Evolutionary conservation across 2,113 vertebrate species (phyloP), one percentile per base, ranked within the genome.

Genomic region (Heterochromis multidens): DNA sequence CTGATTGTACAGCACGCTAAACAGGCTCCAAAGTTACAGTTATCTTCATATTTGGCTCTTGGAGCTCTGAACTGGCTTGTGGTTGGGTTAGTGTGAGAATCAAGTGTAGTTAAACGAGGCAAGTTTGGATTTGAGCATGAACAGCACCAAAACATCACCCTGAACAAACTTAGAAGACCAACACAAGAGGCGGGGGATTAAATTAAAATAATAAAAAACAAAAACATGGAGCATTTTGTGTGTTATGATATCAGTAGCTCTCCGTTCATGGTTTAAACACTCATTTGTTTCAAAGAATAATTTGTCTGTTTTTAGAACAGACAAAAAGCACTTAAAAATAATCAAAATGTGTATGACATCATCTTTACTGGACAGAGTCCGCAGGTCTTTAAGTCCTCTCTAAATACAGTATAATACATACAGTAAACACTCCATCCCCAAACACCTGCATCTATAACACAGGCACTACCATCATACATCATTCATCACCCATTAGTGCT

Each of bases 1-100:
- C 82, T 94, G 94, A 94, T 95, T 95, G 94, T 94, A 93, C 91
- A 86, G 93, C 91, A 94, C 92, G 92, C 93, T 90, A 74, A 90
- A 89, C 87, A 14, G 91, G 87, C 90, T 89, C 82, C 85, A 56
- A 77, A 72, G 79, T 87, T 86, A 83, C 85, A 83, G 85, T 23
- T 72, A 52, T 79, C 43, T 17, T 72, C 37, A 11, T 33, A 81
- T 91, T 91, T 86, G 93, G 87, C 85, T 86, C 82, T 63, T 16
- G 60, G 89, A 87, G 84, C 86, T 86, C 56, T 60, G 74, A 80
- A 82, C 63, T 58, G 85, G 90, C 78, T 91, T 23, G 35, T 29
- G 60, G 77, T 84, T 87, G 86, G 82, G 85, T 89, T 79, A 59
- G 61, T 63, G 86, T 89, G 62, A 67, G 37, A 57, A 58, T 77